Percentiles rank a stretch among this genome's conserved stretches.
Evolutionary conservation across 1,140 invertebrate species (phyloP).

Genomic region (Bombus fervidus): DNA sequence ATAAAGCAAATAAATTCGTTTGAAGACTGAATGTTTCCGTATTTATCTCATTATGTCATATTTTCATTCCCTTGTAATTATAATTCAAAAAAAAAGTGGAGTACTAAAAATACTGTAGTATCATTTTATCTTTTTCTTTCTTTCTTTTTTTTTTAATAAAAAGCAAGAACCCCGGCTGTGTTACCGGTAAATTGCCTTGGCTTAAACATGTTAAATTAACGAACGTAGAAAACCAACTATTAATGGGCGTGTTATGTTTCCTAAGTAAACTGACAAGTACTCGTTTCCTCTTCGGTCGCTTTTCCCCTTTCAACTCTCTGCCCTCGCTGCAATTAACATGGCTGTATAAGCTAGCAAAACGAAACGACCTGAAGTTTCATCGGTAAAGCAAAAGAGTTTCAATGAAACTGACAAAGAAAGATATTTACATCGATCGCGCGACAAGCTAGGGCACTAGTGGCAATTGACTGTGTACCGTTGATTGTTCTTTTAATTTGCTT

Average conservation of each 20-base stretch:
- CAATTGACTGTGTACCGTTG: not conserved
- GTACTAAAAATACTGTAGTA: not conserved
- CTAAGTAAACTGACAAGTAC: slow-evolving; percentile 8
- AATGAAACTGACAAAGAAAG: not conserved
- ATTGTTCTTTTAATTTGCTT: slow-evolving; percentile 19
- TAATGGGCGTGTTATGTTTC: slow-evolving; percentile 30
- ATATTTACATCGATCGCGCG: slow-evolving; percentile 15
- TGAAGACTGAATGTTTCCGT: not conserved
- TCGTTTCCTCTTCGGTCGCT: not conserved
- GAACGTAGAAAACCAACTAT: slow-evolving; percentile 13
- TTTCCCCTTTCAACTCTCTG: not conserved
- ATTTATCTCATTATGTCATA: not conserved
- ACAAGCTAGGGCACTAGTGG: not conserved
- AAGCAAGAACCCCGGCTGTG: too few relatives aligned
- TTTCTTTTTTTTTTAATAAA: not conserved
- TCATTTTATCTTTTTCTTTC: too few relatives aligned
- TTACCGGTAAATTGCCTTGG: slow-evolving; percentile 13
- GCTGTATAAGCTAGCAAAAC: not conserved
- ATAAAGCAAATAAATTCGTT: not conserved
- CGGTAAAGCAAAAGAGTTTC: not conserved
- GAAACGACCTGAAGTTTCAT: slow-evolving; percentile 20
- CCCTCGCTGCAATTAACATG: slow-evolving; percentile 31
- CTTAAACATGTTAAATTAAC: slow-evolving; percentile 34
- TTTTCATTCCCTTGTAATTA: not conserved
- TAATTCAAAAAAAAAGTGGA: not conserved